phyloP scores from a whole-genome alignment of 2,797 vertebrate species.

The Rhadinocentrus ornatus region DNA sequence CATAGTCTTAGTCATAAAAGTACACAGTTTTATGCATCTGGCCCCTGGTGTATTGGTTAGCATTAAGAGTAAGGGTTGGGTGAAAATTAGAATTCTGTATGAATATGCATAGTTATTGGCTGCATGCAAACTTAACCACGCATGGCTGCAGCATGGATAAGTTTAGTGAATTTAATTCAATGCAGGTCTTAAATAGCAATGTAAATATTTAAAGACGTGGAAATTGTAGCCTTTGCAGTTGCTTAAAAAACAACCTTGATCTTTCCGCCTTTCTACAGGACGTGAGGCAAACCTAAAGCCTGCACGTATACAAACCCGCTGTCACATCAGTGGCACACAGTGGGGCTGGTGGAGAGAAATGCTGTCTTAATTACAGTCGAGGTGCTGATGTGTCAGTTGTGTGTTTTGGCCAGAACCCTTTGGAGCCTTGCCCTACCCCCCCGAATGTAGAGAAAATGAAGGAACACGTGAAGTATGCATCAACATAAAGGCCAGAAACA shows the following conservation, averaged over 20 bases:
- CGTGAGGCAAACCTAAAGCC: neutral
- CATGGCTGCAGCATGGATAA: neutral
- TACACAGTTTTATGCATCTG: neutral
- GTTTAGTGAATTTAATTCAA: neutral
- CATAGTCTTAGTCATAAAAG: neutral
- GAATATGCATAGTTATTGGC: neutral
- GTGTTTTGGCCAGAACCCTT: conserved; percentile 36
- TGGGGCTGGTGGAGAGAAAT: conserved; percentile 11
- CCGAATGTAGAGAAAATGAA: neutral
- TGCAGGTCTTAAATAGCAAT: neutral
- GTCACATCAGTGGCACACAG: conserved; percentile 28
- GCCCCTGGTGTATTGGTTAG: neutral
- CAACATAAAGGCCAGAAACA: conserved; percentile 56
- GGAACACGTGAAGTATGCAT: conserved; percentile 44
- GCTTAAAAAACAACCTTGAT: conserved; percentile 10
- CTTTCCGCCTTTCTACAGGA: neutral
- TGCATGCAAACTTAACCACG: neutral
- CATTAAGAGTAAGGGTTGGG: neutral
- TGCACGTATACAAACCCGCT: conserved; percentile 23
- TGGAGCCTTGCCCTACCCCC: neutral
- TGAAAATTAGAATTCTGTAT: neutral
- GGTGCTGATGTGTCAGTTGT: conserved; percentile 31
- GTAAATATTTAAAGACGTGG: neutral
- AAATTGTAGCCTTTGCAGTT: conserved; percentile 20
- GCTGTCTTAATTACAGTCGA: conserved; percentile 56